Evolutionary conservation across 2,888 invertebrate species (phyloP).

Genomic region (Hypomecis atomaria): DNA sequence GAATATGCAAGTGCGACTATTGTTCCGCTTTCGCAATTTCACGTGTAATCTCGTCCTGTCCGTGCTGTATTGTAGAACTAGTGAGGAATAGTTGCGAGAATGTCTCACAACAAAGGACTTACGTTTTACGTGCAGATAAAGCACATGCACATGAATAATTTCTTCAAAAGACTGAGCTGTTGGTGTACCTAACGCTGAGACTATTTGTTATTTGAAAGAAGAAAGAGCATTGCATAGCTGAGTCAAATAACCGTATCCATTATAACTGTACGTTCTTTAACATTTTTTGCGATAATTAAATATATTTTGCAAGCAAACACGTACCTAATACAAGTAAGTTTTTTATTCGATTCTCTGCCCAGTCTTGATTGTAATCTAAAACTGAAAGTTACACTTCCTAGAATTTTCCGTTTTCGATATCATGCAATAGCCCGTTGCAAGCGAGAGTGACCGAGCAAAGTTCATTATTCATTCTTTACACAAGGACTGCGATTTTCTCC

Average conservation of each 20-base stretch:
- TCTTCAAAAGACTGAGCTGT: too few species aligned
- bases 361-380: constrained; percentile 3
- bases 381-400: constrained; percentile 25
- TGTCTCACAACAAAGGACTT: constrained; percentile 27
- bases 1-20: constrained; percentile 74
- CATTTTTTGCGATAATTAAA: too few species aligned
- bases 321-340: too few species aligned
- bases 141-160: constrained; percentile 4
- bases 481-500: constrained; percentile 47
- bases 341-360: background rate
- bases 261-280: too few species aligned
- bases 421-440: constrained; percentile 36
- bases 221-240: too few species aligned
- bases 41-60: constrained; percentile 71
- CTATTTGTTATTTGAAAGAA: too few species aligned
- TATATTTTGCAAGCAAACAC: too few species aligned
- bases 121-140: constrained; percentile 11
- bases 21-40: constrained; percentile 77
- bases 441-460: constrained; percentile 38
- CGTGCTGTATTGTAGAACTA: constrained; percentile 45
- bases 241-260: too few species aligned
- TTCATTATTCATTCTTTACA: constrained; percentile 51
- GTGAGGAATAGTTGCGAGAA: constrained; percentile 31
- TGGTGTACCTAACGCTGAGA: too few species aligned
- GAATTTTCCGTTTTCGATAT: constrained; percentile 34